phyloP scores from a whole-genome alignment of 2,888 invertebrate genomes.

The Cryptosula pallasiana region DNA sequence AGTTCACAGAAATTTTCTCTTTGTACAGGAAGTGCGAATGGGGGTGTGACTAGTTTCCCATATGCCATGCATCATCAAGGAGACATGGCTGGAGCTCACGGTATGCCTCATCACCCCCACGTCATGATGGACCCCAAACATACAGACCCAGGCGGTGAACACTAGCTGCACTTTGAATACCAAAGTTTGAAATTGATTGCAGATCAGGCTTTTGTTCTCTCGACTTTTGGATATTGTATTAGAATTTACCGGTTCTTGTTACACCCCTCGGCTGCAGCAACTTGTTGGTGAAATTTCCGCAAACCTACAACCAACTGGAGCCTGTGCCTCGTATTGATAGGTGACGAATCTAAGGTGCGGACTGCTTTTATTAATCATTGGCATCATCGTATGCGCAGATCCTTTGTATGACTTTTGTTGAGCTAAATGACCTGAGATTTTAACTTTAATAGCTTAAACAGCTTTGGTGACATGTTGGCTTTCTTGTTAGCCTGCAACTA shows the following conservation, averaged over 20 bases:
- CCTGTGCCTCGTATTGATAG: too few species aligned
- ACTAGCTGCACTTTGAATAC: not conserved
- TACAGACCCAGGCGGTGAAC: not conserved
- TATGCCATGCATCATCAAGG: constrained; percentile 9
- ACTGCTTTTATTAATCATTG: too few species aligned
- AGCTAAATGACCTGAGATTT: too few species aligned
- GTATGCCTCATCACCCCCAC: constrained; percentile 16
- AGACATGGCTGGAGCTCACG: not conserved
- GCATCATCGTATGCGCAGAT: too few species aligned
- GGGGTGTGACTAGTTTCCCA: constrained; percentile 9
- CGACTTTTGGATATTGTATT: too few species aligned
- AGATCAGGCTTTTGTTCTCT: not conserved
- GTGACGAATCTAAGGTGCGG: too few species aligned
- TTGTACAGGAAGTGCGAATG: constrained; percentile 12
- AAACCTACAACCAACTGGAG: too few species aligned
- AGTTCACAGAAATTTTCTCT: not conserved
- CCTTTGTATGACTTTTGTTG: too few species aligned
- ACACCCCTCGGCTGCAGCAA: not conserved
- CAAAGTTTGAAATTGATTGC: not conserved
- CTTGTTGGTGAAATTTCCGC: not conserved
- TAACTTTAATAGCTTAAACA: too few species aligned
- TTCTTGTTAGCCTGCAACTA: too few species aligned
- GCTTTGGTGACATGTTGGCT: too few species aligned
- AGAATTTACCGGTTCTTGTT: too few species aligned
- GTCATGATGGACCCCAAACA: constrained; percentile 19